Conservation (phyloP, 2,113 vertebrate genomes). For the Silurus meridionalis region DNA sequence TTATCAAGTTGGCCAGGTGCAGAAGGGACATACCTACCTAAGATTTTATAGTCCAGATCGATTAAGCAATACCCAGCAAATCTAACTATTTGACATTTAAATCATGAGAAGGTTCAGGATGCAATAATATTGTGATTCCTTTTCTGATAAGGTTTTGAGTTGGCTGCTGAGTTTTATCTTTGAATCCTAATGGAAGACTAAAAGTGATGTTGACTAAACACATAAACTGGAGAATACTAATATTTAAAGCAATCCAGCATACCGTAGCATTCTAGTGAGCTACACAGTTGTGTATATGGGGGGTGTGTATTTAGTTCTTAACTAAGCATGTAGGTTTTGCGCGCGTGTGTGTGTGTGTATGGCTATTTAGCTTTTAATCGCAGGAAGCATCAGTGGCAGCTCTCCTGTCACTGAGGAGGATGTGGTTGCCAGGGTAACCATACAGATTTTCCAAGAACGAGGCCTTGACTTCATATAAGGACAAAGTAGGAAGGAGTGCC, state of each 20-base stretch:
- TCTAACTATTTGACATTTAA: slow-evolving; percentile 5
- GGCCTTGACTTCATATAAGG: slow-evolving; percentile 16
- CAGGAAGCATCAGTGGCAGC: slow-evolving; percentile 38
- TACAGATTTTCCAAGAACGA: slow-evolving; percentile 12
- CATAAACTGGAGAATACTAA: background rate
- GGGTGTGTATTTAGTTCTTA: background rate
- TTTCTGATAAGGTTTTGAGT: background rate
- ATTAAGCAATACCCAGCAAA: slow-evolving; percentile 10
- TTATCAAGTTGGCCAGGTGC: slow-evolving; percentile 22
- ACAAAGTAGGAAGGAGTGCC: background rate
- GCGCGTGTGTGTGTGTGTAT: background rate
- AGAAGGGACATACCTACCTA: background rate
- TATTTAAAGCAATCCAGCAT: background rate
- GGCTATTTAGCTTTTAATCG: slow-evolving; percentile 45
- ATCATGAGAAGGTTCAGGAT: background rate
- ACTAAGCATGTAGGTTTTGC: background rate
- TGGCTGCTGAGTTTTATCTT: background rate
- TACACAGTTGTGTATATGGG: background rate
- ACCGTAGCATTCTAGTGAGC: no score
- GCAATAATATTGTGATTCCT: background rate
- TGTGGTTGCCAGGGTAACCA: slow-evolving; percentile 46
- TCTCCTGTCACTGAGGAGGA: slow-evolving; percentile 29
- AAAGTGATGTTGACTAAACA: background rate
- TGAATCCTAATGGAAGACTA: background rate
- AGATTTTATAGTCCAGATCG: slow-evolving; percentile 15